Percentiles rank a stretch among this genome's conserved stretches.
Conservation (phyloP, 2,113 vertebrate genomes). For the Rissa tridactyla region DNA sequence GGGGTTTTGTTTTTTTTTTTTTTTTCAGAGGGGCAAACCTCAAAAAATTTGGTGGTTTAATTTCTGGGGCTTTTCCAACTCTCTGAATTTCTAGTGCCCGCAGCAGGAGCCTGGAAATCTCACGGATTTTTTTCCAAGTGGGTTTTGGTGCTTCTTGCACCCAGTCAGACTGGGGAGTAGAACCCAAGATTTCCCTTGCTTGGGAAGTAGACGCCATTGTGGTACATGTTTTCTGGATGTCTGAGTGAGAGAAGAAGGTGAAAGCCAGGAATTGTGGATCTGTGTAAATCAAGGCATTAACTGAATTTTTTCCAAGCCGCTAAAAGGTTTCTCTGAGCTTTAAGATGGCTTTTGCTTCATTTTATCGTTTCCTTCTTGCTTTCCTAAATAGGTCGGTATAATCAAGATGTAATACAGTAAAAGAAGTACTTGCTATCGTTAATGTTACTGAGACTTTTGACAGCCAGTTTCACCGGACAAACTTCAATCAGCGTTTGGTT, state of each 20-base stretch:
- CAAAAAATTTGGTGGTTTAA: not conserved
- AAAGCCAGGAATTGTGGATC: not conserved
- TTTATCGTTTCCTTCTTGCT: not conserved
- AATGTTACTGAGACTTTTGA: not conserved
- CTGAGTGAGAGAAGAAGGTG: not conserved
- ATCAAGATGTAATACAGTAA: not conserved
- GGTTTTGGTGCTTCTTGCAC: not conserved
- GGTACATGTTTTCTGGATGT: not conserved
- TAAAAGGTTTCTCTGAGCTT: not conserved
- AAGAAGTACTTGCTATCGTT: not conserved
- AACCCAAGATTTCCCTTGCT: not conserved
- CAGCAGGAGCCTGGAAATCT: not conserved
- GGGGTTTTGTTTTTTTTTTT: not conserved
- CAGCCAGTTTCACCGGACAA: not conserved
- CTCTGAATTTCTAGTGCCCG: not conserved
- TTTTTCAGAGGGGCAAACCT: not conserved
- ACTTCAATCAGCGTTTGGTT: not conserved
- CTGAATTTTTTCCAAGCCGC: not conserved
- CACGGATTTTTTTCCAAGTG: fast-evolving
- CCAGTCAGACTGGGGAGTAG: not conserved
- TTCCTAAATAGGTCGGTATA: not conserved
- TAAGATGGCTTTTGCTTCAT: not conserved
- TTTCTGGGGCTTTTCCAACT: not conserved
- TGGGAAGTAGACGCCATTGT: not conserved
- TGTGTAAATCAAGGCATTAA: not conserved